A percentile compares a stretch with the other conserved stretches of the same genome.
Conservation (phyloP, 2,888 invertebrate species). For the Volucella bombylans region DNA sequence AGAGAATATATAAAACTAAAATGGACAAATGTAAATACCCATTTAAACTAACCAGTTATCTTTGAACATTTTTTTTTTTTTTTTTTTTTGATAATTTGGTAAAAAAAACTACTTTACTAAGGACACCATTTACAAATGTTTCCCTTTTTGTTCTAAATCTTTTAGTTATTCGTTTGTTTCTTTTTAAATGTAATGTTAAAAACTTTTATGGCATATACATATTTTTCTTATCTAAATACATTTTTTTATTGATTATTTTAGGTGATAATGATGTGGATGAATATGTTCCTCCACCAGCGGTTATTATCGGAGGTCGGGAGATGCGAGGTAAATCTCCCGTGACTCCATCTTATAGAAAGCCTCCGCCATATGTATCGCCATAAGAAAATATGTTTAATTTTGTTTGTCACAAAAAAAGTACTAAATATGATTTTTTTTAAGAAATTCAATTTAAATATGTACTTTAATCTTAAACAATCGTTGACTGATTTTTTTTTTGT, state of each 20-base stretch:
- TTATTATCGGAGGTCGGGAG: constrained; percentile 86
- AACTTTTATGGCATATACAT: neutral
- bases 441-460: constrained; percentile 44
- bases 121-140: too few species aligned
- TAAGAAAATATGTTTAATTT: constrained; percentile 84
- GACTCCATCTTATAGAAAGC: constrained; percentile 95
- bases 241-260: constrained; percentile 53
- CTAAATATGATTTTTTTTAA: constrained; percentile 39
- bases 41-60: too few species aligned
- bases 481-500: constrained; percentile 64
- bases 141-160: too few species aligned
- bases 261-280: constrained; percentile 86
- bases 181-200: too few species aligned
- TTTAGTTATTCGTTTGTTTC: too few species aligned
- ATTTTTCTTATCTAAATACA: constrained; percentile 28
- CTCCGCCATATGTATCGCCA: constrained; percentile 98
- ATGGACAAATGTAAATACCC: too few species aligned
- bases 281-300: constrained; percentile 94
- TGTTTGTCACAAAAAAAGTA: constrained; percentile 59
- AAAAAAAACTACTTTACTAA: too few species aligned
- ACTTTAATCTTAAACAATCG: constrained; percentile 46
- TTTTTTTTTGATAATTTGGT: too few species aligned
- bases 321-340: constrained; percentile 89
- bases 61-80: too few species aligned
- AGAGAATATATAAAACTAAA: too few species aligned